phyloP scores from a whole-genome alignment of 2,113 vertebrate genomes.

The Odontophorus gujanensis region DNA sequence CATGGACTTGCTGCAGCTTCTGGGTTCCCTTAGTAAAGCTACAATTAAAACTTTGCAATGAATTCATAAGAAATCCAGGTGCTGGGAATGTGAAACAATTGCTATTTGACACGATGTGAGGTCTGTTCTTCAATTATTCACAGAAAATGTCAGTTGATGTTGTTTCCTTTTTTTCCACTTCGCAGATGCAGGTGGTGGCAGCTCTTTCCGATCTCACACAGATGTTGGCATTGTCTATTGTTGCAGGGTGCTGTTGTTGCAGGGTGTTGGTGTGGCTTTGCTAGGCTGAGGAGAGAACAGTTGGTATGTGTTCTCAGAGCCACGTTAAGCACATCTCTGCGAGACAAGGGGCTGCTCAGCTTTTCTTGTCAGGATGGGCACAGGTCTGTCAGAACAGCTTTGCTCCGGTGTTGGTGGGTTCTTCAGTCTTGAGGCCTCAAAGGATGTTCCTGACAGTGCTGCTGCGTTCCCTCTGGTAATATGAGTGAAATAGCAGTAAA shows the following conservation, averaged over 20 bases:
- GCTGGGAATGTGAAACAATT: constrained; percentile 4
- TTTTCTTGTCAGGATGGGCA: background rate
- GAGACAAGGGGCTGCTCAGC: background rate
- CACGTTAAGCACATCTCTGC: background rate
- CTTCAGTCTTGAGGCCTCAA: background rate
- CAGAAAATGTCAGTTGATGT: constrained; percentile 33
- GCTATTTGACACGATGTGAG: constrained; percentile 7
- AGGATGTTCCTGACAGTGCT: background rate
- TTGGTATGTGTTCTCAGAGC: background rate
- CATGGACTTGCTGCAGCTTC: background rate
- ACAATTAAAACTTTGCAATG: background rate
- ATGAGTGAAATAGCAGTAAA: background rate
- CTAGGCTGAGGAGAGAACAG: constrained; percentile 37
- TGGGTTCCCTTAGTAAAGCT: background rate
- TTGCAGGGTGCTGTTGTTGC: background rate
- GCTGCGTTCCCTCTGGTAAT: background rate
- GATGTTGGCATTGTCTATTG: constrained; percentile 63
- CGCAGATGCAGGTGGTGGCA: constrained; percentile 36
- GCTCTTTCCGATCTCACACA: constrained; percentile 35
- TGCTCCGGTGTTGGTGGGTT: background rate
- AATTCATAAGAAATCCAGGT: background rate
- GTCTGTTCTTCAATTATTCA: background rate
- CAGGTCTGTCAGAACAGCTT: background rate
- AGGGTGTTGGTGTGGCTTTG: constrained; percentile 1
- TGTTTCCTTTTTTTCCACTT: constrained; percentile 2